phyloP scores from a whole-genome alignment of 2,113 vertebrate species.

The Sylvia atricapilla region DNA sequence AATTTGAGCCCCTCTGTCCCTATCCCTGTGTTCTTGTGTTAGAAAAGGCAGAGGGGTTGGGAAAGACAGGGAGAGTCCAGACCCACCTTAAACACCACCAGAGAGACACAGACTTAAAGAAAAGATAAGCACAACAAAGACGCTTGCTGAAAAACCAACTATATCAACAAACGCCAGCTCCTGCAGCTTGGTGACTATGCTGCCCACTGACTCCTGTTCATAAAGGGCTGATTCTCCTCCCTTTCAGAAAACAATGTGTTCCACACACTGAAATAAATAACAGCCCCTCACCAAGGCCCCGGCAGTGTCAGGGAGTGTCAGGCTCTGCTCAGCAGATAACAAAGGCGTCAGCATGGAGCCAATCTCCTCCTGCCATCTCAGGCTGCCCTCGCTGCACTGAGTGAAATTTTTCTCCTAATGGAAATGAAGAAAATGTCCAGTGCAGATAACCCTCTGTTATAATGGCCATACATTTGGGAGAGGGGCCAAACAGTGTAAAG shows the following conservation, averaged over 20 bases:
- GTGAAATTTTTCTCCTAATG: conserved; percentile 42
- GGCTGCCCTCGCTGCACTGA: background rate
- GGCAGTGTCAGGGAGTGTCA: conserved; percentile 54
- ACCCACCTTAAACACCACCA: background rate
- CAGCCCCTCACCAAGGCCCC: background rate
- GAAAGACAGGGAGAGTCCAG: background rate
- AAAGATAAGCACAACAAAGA: conserved; percentile 23
- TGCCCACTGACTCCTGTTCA: conserved; percentile 2
- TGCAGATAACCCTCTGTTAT: background rate
- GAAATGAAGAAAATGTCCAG: conserved; percentile 47
- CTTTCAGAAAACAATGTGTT: conserved; percentile 28
- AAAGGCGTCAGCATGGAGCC: background rate
- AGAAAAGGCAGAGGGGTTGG: background rate
- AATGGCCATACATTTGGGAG: background rate
- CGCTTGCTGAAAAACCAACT: background rate
- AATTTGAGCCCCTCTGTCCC: background rate
- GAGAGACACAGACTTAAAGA: background rate
- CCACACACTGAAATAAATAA: conserved; percentile 32
- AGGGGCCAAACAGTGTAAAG: conserved; percentile 17
- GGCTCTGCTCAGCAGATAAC: conserved; percentile 31
- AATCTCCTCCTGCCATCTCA: conserved; percentile 33
- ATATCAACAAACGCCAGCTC: conserved; percentile 8
- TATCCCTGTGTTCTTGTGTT: background rate
- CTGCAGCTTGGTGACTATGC: background rate
- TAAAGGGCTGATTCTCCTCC: conserved; percentile 61